Conservation (phyloP, 2,888 invertebrate species). For the Philaethria dido region DNA sequence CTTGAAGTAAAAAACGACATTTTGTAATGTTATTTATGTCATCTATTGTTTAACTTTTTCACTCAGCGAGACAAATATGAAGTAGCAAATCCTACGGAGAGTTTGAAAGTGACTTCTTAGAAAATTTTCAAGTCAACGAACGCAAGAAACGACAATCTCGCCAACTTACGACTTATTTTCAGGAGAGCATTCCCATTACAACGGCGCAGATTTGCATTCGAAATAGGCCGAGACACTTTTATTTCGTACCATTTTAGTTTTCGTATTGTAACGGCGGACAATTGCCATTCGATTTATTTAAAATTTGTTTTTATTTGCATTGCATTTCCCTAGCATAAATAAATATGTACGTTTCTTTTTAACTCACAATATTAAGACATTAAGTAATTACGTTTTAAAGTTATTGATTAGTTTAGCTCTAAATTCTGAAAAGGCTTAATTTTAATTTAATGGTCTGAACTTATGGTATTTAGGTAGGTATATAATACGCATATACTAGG, state of each 20-base stretch:
- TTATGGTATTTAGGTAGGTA: background rate
- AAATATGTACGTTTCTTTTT: too few species aligned
- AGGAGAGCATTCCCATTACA: conserved; percentile 71
- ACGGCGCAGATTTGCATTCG: conserved; percentile 77
- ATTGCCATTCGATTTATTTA: background rate
- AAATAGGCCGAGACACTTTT: conserved; percentile 72
- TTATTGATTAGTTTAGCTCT: too few species aligned
- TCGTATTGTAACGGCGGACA: conserved; percentile 39
- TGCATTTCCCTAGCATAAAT: too few species aligned
- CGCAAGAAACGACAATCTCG: conserved; percentile 70
- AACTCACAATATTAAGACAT: too few species aligned
- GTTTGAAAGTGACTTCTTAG: conserved; percentile 61
- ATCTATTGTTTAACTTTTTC: conserved; percentile 67
- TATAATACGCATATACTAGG: background rate
- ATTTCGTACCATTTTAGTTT: conserved; percentile 65
- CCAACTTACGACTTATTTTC: conserved; percentile 74
- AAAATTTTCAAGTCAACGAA: conserved; percentile 72
- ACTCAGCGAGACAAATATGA: conserved; percentile 63
- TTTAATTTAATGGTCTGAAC: background rate
- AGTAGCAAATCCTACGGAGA: conserved; percentile 69
- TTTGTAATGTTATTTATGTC: background rate
- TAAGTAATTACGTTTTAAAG: too few species aligned
- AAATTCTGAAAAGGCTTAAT: background rate
- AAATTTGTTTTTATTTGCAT: background rate
- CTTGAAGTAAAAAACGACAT: too few species aligned